Evolutionary conservation across 2,113 vertebrate species (phyloP).

Genomic region (Odocoileus virginianus): DNA sequence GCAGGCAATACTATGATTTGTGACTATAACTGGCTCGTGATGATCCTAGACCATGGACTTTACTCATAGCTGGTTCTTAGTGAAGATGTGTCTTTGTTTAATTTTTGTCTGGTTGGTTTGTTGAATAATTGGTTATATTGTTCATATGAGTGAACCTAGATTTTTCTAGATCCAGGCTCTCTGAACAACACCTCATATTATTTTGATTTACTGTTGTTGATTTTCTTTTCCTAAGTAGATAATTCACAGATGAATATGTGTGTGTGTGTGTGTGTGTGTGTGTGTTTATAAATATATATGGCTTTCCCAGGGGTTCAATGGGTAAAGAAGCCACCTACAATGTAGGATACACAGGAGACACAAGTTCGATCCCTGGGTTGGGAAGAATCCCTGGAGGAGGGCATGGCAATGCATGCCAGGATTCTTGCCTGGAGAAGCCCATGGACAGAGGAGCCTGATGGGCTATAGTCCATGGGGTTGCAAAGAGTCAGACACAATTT

Average conservation of each 20-base stretch:
- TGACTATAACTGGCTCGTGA: neutral
- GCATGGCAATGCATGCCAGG: neutral
- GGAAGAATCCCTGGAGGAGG: neutral
- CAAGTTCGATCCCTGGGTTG: rapidly evolving
- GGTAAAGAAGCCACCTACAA: neutral
- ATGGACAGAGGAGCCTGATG: neutral
- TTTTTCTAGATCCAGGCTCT: neutral
- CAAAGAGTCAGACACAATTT: neutral
- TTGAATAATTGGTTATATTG: neutral
- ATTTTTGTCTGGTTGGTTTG: neutral
- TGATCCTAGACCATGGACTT: neutral
- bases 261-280: too few species aligned
- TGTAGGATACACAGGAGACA: neutral
- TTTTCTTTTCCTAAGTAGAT: neutral
- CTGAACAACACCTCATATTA: neutral
- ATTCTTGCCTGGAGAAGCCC: neutral
- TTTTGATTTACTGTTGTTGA: neutral
- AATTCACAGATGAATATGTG: neutral
- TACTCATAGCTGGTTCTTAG: neutral
- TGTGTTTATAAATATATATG: neutral
- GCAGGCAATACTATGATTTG: too few species aligned
- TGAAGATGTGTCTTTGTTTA: neutral
- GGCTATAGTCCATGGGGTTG: neutral
- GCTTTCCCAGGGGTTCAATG: neutral
- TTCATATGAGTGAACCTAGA: neutral